A percentile compares a stretch with the other conserved stretches of the same genome.
These are phyloP conservation scores for Lypha dubia DNA, from an alignment of 2,888 invertebrate genomes.

Conservation along the genomic window DNA sequence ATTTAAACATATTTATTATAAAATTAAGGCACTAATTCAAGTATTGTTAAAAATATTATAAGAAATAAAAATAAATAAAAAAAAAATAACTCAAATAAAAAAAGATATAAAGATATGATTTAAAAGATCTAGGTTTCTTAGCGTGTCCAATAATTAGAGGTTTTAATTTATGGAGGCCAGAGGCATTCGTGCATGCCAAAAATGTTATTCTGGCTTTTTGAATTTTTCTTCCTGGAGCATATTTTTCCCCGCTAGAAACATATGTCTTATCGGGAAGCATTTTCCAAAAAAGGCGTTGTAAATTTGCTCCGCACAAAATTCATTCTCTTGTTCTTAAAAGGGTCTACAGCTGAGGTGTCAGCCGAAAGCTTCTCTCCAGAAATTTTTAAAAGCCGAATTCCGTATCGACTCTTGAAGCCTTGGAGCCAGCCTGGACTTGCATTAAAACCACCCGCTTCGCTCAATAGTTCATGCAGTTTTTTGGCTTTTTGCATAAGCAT, in stretches of 20 bases:
- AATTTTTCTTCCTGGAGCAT: too few species aligned
- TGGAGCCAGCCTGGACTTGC: conserved; percentile 12
- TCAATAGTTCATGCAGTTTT: background rate
- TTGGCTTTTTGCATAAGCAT: conserved; percentile 20
- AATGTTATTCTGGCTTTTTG: too few species aligned
- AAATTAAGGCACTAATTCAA: background rate
- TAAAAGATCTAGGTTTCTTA: too few species aligned
- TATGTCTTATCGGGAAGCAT: too few species aligned
- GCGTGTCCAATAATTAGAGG: too few species aligned
- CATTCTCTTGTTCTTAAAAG: conserved; percentile 22
- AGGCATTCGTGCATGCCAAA: too few species aligned
- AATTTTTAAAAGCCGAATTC: conserved; percentile 10
- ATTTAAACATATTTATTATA: background rate
- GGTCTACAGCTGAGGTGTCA: background rate
- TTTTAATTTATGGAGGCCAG: too few species aligned
- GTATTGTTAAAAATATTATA: too few species aligned
- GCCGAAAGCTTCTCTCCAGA: background rate
- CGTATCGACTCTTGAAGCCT: conserved; percentile 7
- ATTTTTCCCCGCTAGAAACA: too few species aligned
- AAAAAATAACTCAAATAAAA: background rate
- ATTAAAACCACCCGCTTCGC: conserved; percentile 2
- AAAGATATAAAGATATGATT: too few species aligned
- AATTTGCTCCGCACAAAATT: conserved; percentile 22
- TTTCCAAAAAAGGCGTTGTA: background rate
- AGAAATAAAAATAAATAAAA: too few species aligned